phyloP scores from a whole-genome alignment of 2,797 vertebrate species.

The Glossophaga mutica region DNA sequence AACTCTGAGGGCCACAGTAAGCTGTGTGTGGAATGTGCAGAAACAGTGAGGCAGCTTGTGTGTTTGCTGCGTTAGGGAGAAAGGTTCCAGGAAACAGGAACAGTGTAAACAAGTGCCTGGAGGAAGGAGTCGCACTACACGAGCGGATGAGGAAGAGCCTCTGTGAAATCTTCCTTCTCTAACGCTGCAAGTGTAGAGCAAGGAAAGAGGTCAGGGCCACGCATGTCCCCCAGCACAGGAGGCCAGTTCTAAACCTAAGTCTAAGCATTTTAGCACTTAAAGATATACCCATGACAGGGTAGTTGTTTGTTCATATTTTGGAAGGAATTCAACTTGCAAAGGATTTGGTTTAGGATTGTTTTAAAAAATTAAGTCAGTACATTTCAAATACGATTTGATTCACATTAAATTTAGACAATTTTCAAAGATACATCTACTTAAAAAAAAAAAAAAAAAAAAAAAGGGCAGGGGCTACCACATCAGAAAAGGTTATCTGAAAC shows the following conservation, averaged over 20 bases:
- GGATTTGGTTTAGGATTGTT: neutral
- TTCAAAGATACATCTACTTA: neutral
- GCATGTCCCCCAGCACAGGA: neutral
- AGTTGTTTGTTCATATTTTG: neutral
- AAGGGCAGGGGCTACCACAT: neutral
- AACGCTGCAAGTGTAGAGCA: neutral
- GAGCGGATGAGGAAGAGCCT: neutral
- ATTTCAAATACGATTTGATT: constrained; percentile 1
- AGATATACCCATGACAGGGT: neutral
- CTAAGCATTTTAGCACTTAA: neutral
- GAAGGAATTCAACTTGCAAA: neutral
- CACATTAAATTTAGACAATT: neutral
- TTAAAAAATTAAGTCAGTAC: neutral
- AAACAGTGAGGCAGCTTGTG: fast-evolving
- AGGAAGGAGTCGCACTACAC: neutral
- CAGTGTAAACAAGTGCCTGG: neutral
- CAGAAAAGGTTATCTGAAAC: neutral
- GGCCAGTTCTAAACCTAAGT: neutral
- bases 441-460: neutral
- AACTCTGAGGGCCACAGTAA: neutral
- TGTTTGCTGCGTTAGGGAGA: neutral
- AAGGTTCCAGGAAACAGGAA: neutral
- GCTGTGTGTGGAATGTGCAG: neutral
- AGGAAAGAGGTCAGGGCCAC: neutral
- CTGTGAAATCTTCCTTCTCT: neutral